Evolutionary conservation across 2,797 vertebrate species (phyloP).

Genomic region (Yasuhikotakia modesta): DNA sequence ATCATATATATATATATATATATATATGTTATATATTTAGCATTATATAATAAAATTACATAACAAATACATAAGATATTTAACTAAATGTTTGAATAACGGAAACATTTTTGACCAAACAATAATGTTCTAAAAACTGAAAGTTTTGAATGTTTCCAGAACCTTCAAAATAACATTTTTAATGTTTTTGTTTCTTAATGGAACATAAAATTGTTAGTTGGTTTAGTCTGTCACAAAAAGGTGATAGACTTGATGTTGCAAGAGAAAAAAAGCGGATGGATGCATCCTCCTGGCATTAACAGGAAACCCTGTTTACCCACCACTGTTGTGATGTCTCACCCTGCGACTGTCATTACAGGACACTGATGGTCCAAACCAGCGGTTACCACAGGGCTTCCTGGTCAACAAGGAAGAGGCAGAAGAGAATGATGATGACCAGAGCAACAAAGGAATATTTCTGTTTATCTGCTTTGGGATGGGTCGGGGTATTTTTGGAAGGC

Average conservation of each 20-base stretch:
- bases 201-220: no score
- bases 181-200: no score
- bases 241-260: neutral
- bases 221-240: neutral
- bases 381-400: slow-evolving; percentile 55
- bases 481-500: slow-evolving; percentile 80
- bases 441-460: slow-evolving; percentile 72
- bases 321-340: slow-evolving; percentile 43
- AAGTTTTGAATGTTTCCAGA: no score
- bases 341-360: slow-evolving; percentile 54
- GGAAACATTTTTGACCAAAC: no score
- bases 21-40: no score
- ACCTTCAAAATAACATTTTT: no score
- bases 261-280: neutral
- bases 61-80: no score
- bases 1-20: no score
- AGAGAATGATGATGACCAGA: slow-evolving; percentile 67
- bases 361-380: slow-evolving; percentile 52
- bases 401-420: slow-evolving; percentile 53
- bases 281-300: neutral
- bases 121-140: no score
- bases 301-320: neutral
- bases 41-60: no score
- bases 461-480: slow-evolving; percentile 80
- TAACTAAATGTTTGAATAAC: no score